Base-by-base conservation (phyloP, 2,797 vertebrate genomes). In the Gymnoscopelus braueri region DNA sequence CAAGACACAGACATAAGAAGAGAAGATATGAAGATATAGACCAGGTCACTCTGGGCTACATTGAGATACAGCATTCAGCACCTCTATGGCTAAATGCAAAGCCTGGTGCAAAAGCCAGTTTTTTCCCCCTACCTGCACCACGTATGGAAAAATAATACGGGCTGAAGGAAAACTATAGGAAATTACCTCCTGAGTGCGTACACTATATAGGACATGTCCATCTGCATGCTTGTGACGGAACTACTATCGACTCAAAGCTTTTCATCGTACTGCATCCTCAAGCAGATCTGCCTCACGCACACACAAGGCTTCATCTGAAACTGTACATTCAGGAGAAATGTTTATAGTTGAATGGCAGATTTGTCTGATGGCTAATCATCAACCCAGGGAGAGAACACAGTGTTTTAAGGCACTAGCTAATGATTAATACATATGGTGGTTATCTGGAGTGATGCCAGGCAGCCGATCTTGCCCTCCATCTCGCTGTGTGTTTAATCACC, bases 351-450 rank as follows among this genome's bases (percentile, higher is more conserved):
- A 67, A 73, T 14, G 51, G 71, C 60, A 65, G 63, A 77, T 72
- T 79, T 77, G 67, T 74, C 80, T 74, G 8, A 15, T 44, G 13
- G 84, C 69, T 88, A 90, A 90, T 88, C 62, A 87, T 90, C 83
- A 87, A 88, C 82, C 76, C 57, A 8, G 64, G 10, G 57, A 62
- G 63, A 68, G 67, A 78, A 71, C 77, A 75, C 67, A 59, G 84
- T 23, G 55, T 77, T 85, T 88, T 80, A 77, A 82, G 82, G 75
- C n/a, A 60, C 53, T 71, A 69, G 86, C 74, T 90, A 91, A 91
- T 91, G 80, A 89, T 89, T 89, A 81, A 91, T 82, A 79, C 77
- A 79, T 35, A 47, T 14, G 63, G 44, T 66, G 71, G 57, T 50
- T 72, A 74, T 78, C 75, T 48, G 74, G 74, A 66, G 49, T 60